Percentiles rank a stretch among this genome's conserved stretches.
These are phyloP conservation scores for Catagonus wagneri DNA, from an alignment of 2,113 vertebrate species.

Conservation along the genomic window DNA sequence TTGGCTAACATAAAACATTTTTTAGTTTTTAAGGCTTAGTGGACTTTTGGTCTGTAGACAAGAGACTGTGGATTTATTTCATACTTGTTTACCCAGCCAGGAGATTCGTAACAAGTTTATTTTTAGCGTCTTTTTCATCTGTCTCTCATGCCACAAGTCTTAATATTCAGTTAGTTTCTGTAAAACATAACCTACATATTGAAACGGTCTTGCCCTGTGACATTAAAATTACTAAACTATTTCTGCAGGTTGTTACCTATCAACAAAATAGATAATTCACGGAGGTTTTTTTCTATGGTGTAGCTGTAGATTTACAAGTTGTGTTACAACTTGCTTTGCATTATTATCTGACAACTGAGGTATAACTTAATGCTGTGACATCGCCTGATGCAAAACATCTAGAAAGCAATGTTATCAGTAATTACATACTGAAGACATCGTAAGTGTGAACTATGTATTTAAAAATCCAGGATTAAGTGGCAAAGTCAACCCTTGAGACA, in stretches of 20 bases:
- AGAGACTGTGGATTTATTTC: constrained; percentile 46
- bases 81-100: constrained; percentile 37
- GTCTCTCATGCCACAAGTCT: constrained; percentile 8
- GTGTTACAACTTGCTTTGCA: neutral
- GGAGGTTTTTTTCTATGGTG: neutral
- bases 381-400: neutral
- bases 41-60: constrained; percentile 1
- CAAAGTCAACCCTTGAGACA: constrained; percentile 1
- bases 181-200: constrained; percentile 42
- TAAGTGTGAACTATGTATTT: neutral
- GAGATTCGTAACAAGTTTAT: constrained; percentile 56
- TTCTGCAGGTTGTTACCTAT: constrained; percentile 18
- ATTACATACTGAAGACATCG: neutral
- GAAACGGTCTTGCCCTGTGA: neutral
- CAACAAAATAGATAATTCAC: neutral
- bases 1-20: constrained; percentile 5
- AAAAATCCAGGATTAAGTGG: neutral
- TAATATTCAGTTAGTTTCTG: constrained; percentile 31
- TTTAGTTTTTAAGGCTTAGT: constrained; percentile 24
- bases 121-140: constrained; percentile 65
- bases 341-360: constrained; percentile 28
- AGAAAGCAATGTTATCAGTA: constrained; percentile 23
- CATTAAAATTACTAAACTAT: neutral
- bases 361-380: constrained; percentile 25
- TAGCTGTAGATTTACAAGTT: neutral